Evolutionary conservation across 2,888 invertebrate genomes (phyloP).

Genomic region (Pyrrhosoma nymphula): DNA sequence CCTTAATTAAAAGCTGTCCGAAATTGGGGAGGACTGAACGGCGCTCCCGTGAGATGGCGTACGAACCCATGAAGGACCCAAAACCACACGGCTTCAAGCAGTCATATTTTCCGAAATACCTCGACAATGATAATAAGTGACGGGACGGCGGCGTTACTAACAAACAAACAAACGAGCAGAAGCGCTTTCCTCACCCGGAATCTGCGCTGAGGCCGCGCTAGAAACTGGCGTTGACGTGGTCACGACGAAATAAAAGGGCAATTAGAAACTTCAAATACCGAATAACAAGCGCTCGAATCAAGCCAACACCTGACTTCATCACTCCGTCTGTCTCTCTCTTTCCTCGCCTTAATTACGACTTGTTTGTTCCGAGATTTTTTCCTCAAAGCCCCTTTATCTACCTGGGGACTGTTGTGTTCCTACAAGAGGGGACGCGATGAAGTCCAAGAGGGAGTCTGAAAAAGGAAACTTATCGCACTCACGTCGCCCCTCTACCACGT

Average conservation of each 20-base stretch:
- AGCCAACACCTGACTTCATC: conserved; percentile 16
- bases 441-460: no score
- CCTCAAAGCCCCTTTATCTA: no score
- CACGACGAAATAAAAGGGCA: not conserved
- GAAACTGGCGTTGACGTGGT: not conserved
- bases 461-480: no score
- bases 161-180: not conserved
- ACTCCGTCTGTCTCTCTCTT: not conserved
- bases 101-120: not conserved
- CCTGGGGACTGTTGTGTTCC: no score
- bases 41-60: not conserved
- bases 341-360: not conserved
- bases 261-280: not conserved
- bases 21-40: not conserved
- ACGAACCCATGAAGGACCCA: no score
- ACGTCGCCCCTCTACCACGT: no score
- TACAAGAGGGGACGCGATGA: no score
- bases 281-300: not conserved
- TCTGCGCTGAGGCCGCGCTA: not conserved
- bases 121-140: not conserved
- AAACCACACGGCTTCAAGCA: not conserved
- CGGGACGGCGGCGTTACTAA: not conserved
- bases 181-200: not conserved
- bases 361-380: not conserved
- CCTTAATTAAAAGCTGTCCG: not conserved